These are phyloP conservation scores for Drosophila peninsularis DNA, from an alignment of 2,888 invertebrate genomes.

Conservation along the genomic window DNA sequence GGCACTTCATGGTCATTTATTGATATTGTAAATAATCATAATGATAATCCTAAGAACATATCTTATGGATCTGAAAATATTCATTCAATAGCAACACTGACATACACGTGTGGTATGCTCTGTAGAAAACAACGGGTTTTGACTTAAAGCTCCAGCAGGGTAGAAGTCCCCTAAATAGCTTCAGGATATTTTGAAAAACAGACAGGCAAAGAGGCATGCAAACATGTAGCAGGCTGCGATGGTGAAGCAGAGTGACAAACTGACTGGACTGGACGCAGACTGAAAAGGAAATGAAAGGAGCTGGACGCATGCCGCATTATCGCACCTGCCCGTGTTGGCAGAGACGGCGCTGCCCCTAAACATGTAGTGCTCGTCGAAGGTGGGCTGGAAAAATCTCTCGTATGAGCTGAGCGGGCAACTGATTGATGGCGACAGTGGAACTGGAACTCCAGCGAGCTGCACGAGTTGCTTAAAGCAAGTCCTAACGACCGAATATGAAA, in stretches of 20 bases:
- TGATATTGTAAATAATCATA: no score
- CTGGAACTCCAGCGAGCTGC: not conserved
- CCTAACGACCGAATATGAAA: not conserved
- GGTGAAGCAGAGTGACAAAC: conserved; percentile 61
- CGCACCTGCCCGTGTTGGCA: conserved; percentile 68
- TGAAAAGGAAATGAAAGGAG: conserved; percentile 10
- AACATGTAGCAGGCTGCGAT: conserved; percentile 57
- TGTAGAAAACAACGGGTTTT: conserved; percentile 14
- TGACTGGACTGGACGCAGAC: conserved; percentile 43
- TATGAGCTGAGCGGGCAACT: conserved; percentile 36
- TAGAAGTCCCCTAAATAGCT: conserved; percentile 63
- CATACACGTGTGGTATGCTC: not conserved
- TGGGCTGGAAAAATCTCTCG: conserved; percentile 1
- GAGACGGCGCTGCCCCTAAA: conserved; percentile 49
- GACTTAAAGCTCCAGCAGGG: conserved; percentile 26
- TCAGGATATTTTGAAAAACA: conserved; percentile 67
- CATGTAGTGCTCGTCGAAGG: conserved; percentile 32
- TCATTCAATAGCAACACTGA: not conserved
- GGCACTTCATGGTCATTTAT: no score
- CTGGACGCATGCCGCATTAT: conserved; percentile 56
- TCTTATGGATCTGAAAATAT: not conserved
- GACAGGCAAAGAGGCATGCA: conserved; percentile 56
- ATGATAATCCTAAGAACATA: no score
- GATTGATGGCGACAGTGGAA: conserved; percentile 48
- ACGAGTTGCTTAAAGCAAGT: not conserved